Evolutionary conservation across 2,113 vertebrate genomes (phyloP).

Genomic region (Vicugna pacos): DNA sequence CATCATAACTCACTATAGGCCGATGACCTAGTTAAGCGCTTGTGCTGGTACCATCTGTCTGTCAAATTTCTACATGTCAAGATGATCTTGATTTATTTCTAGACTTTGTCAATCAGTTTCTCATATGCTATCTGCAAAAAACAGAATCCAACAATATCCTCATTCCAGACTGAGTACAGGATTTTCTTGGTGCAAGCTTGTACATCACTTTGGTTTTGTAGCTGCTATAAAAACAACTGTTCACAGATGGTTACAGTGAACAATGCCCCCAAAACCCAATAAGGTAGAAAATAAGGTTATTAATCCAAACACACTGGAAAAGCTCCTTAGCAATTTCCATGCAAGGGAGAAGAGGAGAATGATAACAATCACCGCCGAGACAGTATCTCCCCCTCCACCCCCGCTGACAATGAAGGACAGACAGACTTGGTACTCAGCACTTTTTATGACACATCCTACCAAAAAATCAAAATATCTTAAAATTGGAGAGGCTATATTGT

Average conservation of each 20-base stretch:
- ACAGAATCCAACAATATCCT: conserved; percentile 24
- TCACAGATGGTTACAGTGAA: conserved; percentile 23
- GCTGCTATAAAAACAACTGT: conserved; percentile 41
- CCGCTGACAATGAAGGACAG: neutral
- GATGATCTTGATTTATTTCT: conserved; percentile 65
- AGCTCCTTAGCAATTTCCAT: conserved; percentile 32
- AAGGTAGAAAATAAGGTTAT: conserved; percentile 12
- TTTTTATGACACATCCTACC: neutral
- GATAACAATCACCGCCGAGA: neutral
- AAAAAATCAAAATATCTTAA: conserved; percentile 29
- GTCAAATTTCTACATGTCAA: conserved; percentile 40
- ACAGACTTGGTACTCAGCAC: neutral
- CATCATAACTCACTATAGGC: neutral
- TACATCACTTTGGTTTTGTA: conserved; percentile 44
- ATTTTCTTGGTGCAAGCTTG: conserved; percentile 50
- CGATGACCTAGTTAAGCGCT: conserved; percentile 35
- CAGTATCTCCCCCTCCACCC: neutral
- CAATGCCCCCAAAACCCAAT: neutral
- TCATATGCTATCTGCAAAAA: conserved; percentile 29
- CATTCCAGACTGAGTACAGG: neutral
- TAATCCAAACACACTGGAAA: conserved; percentile 10
- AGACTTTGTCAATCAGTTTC: conserved; percentile 46
- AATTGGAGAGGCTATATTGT: neutral
- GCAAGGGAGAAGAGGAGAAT: neutral
- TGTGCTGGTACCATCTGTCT: conserved; percentile 22